phyloP scores from a whole-genome alignment of 2,888 invertebrate species.

The Drosophila leonis region DNA sequence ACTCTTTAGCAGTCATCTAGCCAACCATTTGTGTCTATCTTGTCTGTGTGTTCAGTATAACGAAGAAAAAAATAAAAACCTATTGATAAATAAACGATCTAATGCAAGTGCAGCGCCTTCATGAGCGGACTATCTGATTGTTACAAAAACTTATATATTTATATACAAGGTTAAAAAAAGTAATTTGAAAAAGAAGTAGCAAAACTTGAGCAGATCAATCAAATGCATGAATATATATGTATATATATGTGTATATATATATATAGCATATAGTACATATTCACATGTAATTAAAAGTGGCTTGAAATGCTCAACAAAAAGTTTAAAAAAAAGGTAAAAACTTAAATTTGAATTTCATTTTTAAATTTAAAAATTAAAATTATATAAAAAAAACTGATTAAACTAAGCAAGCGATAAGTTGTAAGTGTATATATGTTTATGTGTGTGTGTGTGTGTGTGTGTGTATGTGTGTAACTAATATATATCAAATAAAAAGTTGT shows the following conservation, averaged over 20 bases:
- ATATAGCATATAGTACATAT: conserved; percentile 3
- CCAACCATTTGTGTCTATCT: conserved; percentile 6
- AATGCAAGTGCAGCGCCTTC: neutral
- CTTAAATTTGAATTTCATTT: too few relatives aligned
- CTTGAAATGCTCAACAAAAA: neutral
- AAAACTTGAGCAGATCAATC: conserved; percentile 3
- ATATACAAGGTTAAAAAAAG: neutral
- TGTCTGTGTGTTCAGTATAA: neutral
- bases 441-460: neutral
- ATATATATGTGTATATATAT: neutral
- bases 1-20: conserved; percentile 26
- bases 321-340: neutral
- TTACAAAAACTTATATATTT: neutral
- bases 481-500: conserved; percentile 16
- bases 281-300: conserved; percentile 19
- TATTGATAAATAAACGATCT: neutral
- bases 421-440: neutral
- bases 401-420: conserved; percentile 7
- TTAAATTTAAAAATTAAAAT: neutral
- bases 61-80: neutral
- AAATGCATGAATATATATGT: conserved; percentile 6
- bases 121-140: neutral
- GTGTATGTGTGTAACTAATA: neutral
- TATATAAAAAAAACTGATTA: neutral
- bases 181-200: neutral